phyloP scores from a whole-genome alignment of 2,113 vertebrate species.

The Pleuronectes platessa region DNA sequence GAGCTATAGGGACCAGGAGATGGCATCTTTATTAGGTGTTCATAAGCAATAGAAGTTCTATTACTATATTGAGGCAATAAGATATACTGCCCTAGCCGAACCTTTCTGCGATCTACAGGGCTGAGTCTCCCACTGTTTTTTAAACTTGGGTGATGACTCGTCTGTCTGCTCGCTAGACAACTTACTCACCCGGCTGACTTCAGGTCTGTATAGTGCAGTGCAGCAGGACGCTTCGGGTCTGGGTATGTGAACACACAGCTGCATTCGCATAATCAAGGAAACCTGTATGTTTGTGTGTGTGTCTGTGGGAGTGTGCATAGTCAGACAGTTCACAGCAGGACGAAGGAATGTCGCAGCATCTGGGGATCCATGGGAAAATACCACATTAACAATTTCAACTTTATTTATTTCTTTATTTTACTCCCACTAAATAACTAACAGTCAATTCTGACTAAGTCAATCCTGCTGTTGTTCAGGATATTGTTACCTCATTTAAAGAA shows the following conservation, averaged over 20 bases:
- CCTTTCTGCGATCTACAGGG: background rate
- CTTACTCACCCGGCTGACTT: constrained; percentile 25
- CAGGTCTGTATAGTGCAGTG: constrained; percentile 19
- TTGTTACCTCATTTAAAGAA: background rate
- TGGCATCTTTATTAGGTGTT: constrained; percentile 17
- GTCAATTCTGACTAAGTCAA: background rate
- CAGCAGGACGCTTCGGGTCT: constrained; percentile 30
- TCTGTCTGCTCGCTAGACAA: background rate
- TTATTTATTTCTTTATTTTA: background rate
- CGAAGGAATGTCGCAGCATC: constrained; percentile 22
- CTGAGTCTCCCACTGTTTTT: background rate
- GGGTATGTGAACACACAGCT: constrained; percentile 47
- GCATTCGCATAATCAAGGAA: constrained; percentile 16
- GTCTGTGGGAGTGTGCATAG: constrained; percentile 10
- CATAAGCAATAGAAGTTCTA: background rate
- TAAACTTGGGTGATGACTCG: background rate
- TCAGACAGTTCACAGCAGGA: constrained; percentile 63
- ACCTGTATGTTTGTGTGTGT: constrained; percentile 36
- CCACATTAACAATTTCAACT: background rate
- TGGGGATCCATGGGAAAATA: constrained; percentile 3
- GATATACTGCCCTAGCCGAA: background rate
- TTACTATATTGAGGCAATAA: background rate
- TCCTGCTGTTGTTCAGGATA: background rate
- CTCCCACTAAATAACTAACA: background rate
- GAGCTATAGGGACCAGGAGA: background rate